Conservation (phyloP, 2,888 invertebrate species). For the Eupithecia subumbrata region DNA sequence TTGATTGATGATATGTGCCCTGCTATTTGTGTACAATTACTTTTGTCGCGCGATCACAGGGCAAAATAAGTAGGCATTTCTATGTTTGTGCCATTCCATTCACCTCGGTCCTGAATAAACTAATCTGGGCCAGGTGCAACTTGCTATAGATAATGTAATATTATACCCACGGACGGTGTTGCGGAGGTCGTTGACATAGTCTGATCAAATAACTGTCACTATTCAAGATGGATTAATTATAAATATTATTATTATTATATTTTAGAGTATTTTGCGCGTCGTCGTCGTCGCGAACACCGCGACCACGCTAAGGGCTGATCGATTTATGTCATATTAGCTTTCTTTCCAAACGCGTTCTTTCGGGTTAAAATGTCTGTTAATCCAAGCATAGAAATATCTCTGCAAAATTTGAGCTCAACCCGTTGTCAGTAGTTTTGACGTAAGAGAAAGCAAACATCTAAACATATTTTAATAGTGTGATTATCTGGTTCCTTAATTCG, state of each 20-base stretch:
- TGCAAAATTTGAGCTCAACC: background rate
- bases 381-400: background rate
- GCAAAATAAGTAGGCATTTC: background rate
- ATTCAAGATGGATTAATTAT: background rate
- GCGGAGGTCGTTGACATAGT: background rate
- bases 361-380: background rate
- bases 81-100: background rate
- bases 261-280: background rate
- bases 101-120: background rate
- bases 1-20: background rate
- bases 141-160: too few species aligned
- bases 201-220: background rate
- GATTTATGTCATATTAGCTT: background rate
- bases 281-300: background rate
- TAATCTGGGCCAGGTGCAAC: background rate
- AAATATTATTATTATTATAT: too few species aligned
- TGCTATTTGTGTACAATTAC: background rate
- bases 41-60: background rate
- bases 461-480: background rate
- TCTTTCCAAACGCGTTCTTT: background rate
- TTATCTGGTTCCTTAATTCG: background rate
- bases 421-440: background rate
- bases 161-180: background rate
- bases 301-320: background rate
- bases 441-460: background rate